phyloP scores from a whole-genome alignment of 2,888 invertebrate species.

The Sphaerophoria rueppellii region DNA sequence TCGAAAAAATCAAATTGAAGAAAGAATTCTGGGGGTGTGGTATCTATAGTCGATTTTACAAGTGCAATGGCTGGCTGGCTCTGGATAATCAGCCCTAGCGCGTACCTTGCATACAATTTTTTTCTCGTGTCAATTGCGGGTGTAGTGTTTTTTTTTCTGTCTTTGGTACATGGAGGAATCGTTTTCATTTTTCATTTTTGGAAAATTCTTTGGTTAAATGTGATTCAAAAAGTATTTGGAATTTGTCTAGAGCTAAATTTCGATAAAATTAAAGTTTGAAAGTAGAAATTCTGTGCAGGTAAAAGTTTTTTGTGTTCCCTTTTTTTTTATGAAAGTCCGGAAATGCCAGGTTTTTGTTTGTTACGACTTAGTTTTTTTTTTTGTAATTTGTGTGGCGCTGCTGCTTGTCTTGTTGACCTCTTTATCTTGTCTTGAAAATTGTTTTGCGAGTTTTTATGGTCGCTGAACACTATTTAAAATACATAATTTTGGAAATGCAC shows the following conservation, averaged over 20 bases:
- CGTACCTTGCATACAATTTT: slow-evolving; percentile 70
- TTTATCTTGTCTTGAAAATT: slow-evolving; percentile 57
- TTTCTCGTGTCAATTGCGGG: slow-evolving; percentile 44
- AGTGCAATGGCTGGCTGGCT: slow-evolving; percentile 62
- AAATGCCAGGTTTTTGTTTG: slow-evolving; percentile 44
- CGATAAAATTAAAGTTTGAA: neutral
- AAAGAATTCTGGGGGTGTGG: slow-evolving; percentile 68
- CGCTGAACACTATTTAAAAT: neutral
- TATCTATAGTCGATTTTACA: slow-evolving; percentile 35
- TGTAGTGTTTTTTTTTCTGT: slow-evolving; percentile 18
- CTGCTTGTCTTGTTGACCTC: slow-evolving; percentile 65
- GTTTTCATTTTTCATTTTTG: slow-evolving; percentile 44
- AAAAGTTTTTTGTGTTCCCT: slow-evolving; percentile 1
- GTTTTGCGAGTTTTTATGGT: slow-evolving; percentile 31
- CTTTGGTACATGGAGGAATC: slow-evolving; percentile 52
- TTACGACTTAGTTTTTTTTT: slow-evolving; percentile 34
- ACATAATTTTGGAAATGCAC: slow-evolving; percentile 26
- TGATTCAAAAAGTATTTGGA: neutral
- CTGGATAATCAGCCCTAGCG: slow-evolving; percentile 47
- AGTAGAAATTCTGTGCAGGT: slow-evolving; percentile 2
- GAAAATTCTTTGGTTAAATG: slow-evolving; percentile 34
- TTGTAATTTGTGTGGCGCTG: slow-evolving; percentile 25
- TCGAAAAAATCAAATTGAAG: slow-evolving; percentile 52
- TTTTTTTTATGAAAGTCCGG: slow-evolving; percentile 25
- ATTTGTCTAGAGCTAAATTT: slow-evolving; percentile 3